Base-by-base conservation (phyloP, 1,140 invertebrate species). In the Drosophila pandora region DNA sequence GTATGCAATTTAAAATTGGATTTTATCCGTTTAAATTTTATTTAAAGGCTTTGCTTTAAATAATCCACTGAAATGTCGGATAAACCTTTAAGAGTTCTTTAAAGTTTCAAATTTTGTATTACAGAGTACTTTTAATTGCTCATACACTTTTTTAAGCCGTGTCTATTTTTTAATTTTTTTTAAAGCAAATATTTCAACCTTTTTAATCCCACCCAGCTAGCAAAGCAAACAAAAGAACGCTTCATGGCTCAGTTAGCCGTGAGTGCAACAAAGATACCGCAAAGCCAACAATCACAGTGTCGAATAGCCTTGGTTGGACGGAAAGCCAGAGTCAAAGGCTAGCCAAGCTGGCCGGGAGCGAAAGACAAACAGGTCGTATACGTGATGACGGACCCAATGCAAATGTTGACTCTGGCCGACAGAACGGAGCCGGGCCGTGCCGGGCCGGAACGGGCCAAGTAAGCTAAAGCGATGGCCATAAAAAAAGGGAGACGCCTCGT, bases 341-440 rank as follows among this genome's bases (percentile, higher is more conserved):
- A 49, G 59, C 32, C 39, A 41, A 68, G 52, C 64, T 47, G 54
- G 59, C 21, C 25, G 39, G 69, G 52, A 65, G 62, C 71, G 59
- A 62, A 73, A 48, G 72, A 64, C 80, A 85, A 76, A 84, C 80
- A 87, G 67, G 76, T 57, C 81, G 80, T 57, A 76, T 71, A 80
- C 72, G 67, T 57, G 70, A 79, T 60, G 56, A 63, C 67, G 67
- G 49, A 37, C 45, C 49, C 59, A 59, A 60, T 62, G 70, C 49
- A 70, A 74, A 64, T 63, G 68, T 85, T 84, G 63, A 81, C 72
- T 56, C 17, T 12, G 34, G 22, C 43, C 52, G 22, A 48, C 65
- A 52, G 63, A 47, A 28, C 39, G 39, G 39, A 12, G 10, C 13
- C 13, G 5, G 43, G 13, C 47, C 48, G 17, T 17, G n/a, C 10